Percentiles rank a stretch among this genome's conserved stretches.
phyloP scores from a whole-genome alignment of 2,113 vertebrate species.

The Charadrius vociferus region DNA sequence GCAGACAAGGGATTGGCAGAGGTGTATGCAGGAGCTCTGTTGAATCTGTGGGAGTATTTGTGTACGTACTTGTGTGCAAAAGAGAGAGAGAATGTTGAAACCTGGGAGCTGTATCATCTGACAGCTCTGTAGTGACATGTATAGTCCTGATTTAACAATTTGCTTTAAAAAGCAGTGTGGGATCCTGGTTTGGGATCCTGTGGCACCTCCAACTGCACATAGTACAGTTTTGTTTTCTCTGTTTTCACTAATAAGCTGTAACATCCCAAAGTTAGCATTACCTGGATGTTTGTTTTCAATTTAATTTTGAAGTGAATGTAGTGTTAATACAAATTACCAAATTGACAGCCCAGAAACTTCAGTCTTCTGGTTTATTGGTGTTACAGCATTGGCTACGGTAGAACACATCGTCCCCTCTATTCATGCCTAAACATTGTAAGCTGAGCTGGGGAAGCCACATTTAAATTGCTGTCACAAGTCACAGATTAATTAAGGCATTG shows the following conservation, averaged over 20 bases:
- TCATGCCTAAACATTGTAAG: not conserved
- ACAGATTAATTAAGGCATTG: not conserved
- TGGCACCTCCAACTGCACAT: not conserved
- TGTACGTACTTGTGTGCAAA: constrained; percentile 1
- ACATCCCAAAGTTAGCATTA: not conserved
- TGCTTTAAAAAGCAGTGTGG: not conserved
- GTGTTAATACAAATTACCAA: not conserved
- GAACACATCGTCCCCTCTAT: not conserved
- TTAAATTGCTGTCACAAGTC: not conserved
- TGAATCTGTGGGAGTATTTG: constrained; percentile 52
- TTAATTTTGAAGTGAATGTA: not conserved
- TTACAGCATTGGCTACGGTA: not conserved
- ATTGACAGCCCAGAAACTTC: not conserved
- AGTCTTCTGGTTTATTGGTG: not conserved
- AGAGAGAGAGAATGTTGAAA: constrained; percentile 37
- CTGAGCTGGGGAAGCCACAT: not conserved
- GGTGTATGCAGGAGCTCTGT: constrained; percentile 16
- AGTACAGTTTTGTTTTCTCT: not conserved
- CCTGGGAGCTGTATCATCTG: not conserved
- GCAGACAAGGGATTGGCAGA: constrained; percentile 48
- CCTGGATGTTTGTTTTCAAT: not conserved
- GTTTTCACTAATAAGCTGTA: not conserved
- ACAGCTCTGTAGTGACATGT: constrained; percentile 8
- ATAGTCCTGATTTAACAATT: not conserved
- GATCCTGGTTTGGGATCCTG: not conserved